Base-by-base conservation (phyloP, 2,888 invertebrate genomes). In the Idaea straminata region DNA sequence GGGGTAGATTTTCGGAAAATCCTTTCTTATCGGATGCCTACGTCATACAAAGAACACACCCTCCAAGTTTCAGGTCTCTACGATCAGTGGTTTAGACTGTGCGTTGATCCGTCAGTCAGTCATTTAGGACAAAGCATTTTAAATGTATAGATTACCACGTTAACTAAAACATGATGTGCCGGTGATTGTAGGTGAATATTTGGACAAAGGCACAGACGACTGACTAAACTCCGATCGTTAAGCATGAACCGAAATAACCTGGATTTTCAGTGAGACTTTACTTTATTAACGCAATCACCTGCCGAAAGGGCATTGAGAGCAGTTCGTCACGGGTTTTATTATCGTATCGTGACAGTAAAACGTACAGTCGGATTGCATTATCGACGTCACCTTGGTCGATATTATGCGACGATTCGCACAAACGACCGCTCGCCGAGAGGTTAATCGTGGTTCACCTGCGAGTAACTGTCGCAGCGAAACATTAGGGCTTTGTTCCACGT, bases 371-470 rank as follows among this genome's bases (percentile, higher is more conserved):
- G 74, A 81, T 80, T 77, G 78, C 81, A 85, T 85, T 84, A 83
- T 84, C 80, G 69, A 69, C 77, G 81, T 76, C 74, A 80, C 85
- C 84, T 85, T 87, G n/a, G 58, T 47, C 15, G 10, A 15, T 58
- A 58, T 84, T 86, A 78, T 81, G 84, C 81, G 77, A 74, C 76
- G 76, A 80, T 84, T 84, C 79, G 77, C 80, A 79, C 79, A 83
- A 86, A 89, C 85, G 87, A 86, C 87, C 85, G 83, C 78, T 78
- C 80, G 81, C 69, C 80, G 85, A 88, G 85, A 87, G 87, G 89
- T 90, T 87, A 88, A 88, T 89, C 83, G 83, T 77, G 77, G 83
- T 82, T 87, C 87, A 91, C 89, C 88, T 89, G 88, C 81, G 82
- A 76, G 75, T 86, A 87, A 88, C 87, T 86, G 89, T 84, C 82